phyloP scores from a whole-genome alignment of 2,797 vertebrate genomes.

The Sebastes reedi region DNA sequence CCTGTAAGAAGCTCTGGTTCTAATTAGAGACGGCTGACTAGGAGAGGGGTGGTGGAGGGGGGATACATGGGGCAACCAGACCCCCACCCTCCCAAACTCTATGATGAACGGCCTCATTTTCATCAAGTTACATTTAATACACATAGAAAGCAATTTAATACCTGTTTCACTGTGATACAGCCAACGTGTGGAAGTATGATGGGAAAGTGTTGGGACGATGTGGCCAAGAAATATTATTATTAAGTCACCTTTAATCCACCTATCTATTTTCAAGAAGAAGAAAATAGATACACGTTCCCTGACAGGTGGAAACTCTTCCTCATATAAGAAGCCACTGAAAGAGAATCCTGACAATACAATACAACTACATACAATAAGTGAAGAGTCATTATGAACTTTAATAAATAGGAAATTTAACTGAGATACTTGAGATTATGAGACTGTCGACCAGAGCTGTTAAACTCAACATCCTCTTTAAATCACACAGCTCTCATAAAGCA shows the following conservation, averaged over 20 bases:
- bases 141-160: not conserved
- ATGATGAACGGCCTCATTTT: not conserved
- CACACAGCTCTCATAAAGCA: not conserved
- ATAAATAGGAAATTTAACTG: not conserved
- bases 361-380: too few relatives aligned
- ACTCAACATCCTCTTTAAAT: not conserved
- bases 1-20: slow-evolving; percentile 77
- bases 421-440: slow-evolving; percentile 3
- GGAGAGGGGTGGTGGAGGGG: not conserved
- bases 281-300: not conserved
- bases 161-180: not conserved
- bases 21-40: slow-evolving; percentile 66
- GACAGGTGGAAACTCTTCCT: not conserved
- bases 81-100: slow-evolving; percentile 5
- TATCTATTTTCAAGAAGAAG: not conserved
- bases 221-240: not conserved
- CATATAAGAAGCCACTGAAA: not conserved
- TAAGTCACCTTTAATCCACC: not conserved
- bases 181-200: not conserved
- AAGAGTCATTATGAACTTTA: not conserved
- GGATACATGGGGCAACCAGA: slow-evolving; percentile 26
- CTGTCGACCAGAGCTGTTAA: not conserved
- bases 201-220: not conserved
- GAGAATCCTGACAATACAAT: too few relatives aligned
- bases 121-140: not conserved